phyloP scores from a whole-genome alignment of 2,888 invertebrate species.

The Tigriopus californicus region DNA sequence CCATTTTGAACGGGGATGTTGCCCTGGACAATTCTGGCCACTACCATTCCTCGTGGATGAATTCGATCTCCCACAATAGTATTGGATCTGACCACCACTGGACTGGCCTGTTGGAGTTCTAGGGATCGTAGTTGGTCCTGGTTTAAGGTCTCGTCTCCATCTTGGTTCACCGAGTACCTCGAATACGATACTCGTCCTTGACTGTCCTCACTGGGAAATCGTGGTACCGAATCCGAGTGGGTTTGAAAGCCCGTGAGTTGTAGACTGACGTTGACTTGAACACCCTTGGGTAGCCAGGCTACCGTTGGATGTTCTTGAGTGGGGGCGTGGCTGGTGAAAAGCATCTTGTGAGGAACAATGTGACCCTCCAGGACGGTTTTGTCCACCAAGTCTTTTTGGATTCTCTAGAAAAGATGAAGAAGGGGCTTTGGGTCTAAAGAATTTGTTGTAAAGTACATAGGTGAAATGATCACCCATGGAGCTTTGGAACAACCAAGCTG shows the following conservation, averaged over 20 bases:
- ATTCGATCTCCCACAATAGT: constrained; percentile 20
- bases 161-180: neutral
- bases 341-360: constrained; percentile 5
- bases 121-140: neutral
- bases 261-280: constrained; percentile 9
- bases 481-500: too few species aligned
- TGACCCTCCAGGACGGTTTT: constrained; percentile 3
- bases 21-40: constrained; percentile 66
- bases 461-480: too few species aligned
- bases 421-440: too few species aligned
- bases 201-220: neutral
- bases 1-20: constrained; percentile 84
- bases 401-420: neutral
- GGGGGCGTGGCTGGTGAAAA: constrained; percentile 5
- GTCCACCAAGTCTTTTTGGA: neutral
- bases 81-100: constrained; percentile 18
- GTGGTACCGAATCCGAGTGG: neutral
- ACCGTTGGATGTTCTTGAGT: constrained; percentile 9
- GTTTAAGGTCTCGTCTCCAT: neutral
- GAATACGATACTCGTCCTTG: too few species aligned
- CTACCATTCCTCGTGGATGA: constrained; percentile 31
- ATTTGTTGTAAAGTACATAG: too few species aligned
- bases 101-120: neutral
- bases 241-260: neutral
- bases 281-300: neutral